Evolutionary conservation across 1,140 invertebrate species (phyloP).

Genomic region (Papilio xuthus): DNA sequence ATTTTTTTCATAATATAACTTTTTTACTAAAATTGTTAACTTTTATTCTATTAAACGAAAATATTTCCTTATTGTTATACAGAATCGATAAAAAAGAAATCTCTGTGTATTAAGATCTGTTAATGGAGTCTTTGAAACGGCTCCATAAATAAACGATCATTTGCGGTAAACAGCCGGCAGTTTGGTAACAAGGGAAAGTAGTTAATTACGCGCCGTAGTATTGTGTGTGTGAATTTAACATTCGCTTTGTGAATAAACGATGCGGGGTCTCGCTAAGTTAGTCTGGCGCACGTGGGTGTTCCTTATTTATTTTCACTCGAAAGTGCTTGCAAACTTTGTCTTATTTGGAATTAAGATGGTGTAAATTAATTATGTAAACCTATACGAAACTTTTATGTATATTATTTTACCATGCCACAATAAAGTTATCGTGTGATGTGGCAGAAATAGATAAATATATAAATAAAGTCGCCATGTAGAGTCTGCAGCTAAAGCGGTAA

Average conservation of each 20-base stretch:
- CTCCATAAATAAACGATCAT: conserved; percentile 21
- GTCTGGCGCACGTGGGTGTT: conserved; percentile 11
- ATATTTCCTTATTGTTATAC: background rate
- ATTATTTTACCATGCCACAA: too few relatives aligned
- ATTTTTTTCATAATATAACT: too few relatives aligned
- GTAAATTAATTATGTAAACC: background rate
- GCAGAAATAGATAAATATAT: background rate
- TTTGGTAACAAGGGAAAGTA: conserved; percentile 50
- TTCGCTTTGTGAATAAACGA: conserved; percentile 42
- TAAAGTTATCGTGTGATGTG: background rate
- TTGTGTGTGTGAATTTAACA: conserved; percentile 45
- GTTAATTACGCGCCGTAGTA: conserved; percentile 43
- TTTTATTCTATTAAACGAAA: background rate
- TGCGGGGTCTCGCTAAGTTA: background rate
- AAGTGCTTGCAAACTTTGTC: conserved; percentile 8
- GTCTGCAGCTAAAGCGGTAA: conserved; percentile 43
- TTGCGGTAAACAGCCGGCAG: conserved; percentile 37
- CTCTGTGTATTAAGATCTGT: conserved; percentile 31
- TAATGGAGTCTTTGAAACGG: conserved; percentile 31
- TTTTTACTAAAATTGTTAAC: background rate
- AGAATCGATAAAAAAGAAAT: conserved; percentile 15
- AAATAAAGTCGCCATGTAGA: background rate
- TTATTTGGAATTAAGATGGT: background rate
- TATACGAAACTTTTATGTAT: too few relatives aligned
- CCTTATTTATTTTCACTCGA: conserved; percentile 20